phyloP scores from a whole-genome alignment of 2,888 invertebrate genomes.

The Elysia crispata region DNA sequence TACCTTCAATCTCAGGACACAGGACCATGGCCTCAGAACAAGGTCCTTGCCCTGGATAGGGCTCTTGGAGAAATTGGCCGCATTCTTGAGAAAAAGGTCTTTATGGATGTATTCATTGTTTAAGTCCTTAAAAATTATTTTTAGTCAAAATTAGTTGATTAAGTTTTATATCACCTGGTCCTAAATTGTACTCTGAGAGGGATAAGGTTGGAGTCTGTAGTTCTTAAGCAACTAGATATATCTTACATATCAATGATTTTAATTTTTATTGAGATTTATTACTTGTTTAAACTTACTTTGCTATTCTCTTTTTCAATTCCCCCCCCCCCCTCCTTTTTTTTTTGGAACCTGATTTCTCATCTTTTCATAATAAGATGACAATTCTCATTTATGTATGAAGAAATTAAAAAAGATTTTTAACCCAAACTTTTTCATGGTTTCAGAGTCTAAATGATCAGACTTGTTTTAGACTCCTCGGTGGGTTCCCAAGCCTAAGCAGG shows the following conservation, averaged over 20 bases:
- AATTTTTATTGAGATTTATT: neutral
- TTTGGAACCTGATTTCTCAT: neutral
- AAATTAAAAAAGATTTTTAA: too few relatives aligned
- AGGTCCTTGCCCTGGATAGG: slow-evolving; percentile 81
- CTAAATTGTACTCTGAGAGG: too few relatives aligned
- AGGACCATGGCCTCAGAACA: slow-evolving; percentile 80
- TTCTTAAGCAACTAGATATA: too few relatives aligned
- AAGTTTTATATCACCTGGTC: too few relatives aligned
- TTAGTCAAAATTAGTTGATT: too few relatives aligned
- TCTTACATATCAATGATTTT: too few relatives aligned
- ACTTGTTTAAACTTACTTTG: neutral
- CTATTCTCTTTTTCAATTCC: neutral
- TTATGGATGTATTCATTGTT: neutral
- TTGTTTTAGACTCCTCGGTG: slow-evolving; percentile 80
- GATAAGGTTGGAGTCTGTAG: too few relatives aligned
- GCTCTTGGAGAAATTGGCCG: slow-evolving; percentile 81
- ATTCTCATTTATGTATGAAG: too few relatives aligned
- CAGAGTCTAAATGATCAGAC: slow-evolving; percentile 79
- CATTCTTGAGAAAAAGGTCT: slow-evolving; percentile 80
- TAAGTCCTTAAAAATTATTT: too few relatives aligned
- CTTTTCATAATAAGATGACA: neutral
- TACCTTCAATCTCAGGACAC: slow-evolving; percentile 73
- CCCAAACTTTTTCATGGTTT: slow-evolving; percentile 52
- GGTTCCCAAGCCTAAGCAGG: slow-evolving; percentile 83
- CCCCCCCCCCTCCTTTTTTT: neutral